Percentiles rank a stretch among this genome's conserved stretches.
Evolutionary conservation across 2,113 vertebrate genomes (phyloP).

Genomic region (Piprites chloris): DNA sequence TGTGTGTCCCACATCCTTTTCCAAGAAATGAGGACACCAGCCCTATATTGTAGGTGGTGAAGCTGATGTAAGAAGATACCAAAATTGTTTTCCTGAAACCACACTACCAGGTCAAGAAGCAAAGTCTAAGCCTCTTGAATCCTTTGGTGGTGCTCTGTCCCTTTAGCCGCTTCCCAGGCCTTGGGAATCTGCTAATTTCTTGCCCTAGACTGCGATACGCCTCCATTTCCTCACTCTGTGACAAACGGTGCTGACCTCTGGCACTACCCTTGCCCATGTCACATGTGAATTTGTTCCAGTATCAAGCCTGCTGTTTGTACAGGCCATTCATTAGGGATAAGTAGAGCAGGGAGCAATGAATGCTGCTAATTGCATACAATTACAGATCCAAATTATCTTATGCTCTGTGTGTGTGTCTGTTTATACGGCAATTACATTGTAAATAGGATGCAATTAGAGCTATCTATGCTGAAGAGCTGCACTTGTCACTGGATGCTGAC

Average conservation of each 20-base stretch:
- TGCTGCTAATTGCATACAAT: slow-evolving; percentile 60
- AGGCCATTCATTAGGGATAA: slow-evolving; percentile 61
- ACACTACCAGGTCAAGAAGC: neutral
- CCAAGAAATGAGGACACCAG: neutral
- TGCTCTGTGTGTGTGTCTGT: slow-evolving; percentile 56
- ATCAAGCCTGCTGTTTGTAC: slow-evolving; percentile 36
- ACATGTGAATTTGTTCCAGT: neutral
- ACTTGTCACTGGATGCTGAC: neutral
- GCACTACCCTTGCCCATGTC: neutral
- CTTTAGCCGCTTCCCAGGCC: no score
- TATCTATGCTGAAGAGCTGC: slow-evolving; percentile 15
- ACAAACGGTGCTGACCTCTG: neutral
- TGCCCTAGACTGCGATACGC: neutral
- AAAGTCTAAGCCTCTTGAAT: neutral
- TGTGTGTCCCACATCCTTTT: neutral
- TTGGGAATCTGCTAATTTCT: neutral
- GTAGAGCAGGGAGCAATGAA: slow-evolving; percentile 57
- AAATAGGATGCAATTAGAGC: slow-evolving; percentile 59
- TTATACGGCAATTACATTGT: slow-evolving; percentile 62
- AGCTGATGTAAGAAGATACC: neutral
- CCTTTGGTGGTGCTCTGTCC: neutral
- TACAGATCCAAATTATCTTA: slow-evolving; percentile 39
- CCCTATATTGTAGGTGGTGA: neutral
- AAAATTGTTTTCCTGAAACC: neutral
- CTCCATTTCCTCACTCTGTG: neutral